Evolutionary conservation across 35 echinoderm and acorn worm species (phyloP), one percentile per base, ranked within the genome.

Genomic region (Ptychodera flava): DNA sequence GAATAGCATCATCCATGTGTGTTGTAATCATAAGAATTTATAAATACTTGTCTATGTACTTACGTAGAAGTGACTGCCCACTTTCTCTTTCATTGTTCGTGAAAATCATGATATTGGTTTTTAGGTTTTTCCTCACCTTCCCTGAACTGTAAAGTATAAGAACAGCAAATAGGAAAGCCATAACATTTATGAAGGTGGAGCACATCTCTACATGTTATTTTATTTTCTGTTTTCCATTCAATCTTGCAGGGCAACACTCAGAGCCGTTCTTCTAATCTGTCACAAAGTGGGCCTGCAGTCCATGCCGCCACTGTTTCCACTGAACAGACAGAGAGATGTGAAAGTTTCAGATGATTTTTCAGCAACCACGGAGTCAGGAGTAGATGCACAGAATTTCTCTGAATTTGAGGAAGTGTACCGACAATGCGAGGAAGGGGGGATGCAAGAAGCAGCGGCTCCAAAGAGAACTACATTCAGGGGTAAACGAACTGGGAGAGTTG

Each of bases 401-500:
- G 45, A 64, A 12, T 64, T 64, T 64, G 45, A 64, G 22, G 22
- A 64, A 64, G 45, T 64, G 45, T 64, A 64, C 45, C 6, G 45
- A 64, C 6, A 64, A 64, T 64, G 45, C 22, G 45, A 64, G 22
- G 45, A 64, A 22, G 45, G 22, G n/a, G 22, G 22, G 45, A 22
- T 64, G 45, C 6, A 64, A 64, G 45, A 22, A 12, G 45, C 45
- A 64, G 22, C 22, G 75, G n/a, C n/a, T n/a, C n/a, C n/a, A n/a
- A n/a, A n/a, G n/a, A n/a, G 79, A 29, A 78, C 35, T 34, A 93
- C 92, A 22, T 93, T 93, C 86, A 83, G 35, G 36, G 92, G 92
- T 85, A 85, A 84, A 33, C 93, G 94, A 89, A 93, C 94, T 75
- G 91, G 94, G 32, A 80, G 91, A 38, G 91, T 97, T 0, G 86